phyloP scores from a whole-genome alignment of 2,888 invertebrate species.

The Aphrophora alni region DNA sequence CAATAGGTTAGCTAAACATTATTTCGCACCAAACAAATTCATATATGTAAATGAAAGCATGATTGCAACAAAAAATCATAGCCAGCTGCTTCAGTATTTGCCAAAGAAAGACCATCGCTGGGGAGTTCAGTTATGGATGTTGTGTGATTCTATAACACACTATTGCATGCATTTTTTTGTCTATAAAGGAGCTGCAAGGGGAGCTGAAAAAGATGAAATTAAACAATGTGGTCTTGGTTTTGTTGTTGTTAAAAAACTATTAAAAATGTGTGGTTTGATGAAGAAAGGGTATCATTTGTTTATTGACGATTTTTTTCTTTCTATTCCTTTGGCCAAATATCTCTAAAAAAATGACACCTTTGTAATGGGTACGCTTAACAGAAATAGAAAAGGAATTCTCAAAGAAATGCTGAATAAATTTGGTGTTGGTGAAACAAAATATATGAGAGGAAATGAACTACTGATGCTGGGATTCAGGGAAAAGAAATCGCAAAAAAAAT shows the following conservation, averaged over 20 bases:
- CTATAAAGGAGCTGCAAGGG: background rate
- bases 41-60: background rate
- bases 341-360: background rate
- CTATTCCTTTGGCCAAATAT: background rate
- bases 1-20: background rate
- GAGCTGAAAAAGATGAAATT: background rate
- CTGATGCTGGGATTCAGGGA: background rate
- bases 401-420: background rate
- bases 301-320: background rate
- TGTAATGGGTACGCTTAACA: background rate
- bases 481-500: background rate
- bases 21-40: background rate
- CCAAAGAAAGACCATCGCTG: no score
- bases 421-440: background rate
- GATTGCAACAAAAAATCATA: background rate
- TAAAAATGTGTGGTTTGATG: background rate
- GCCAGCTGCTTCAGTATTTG: background rate
- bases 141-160: conserved; percentile 2
- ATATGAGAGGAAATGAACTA: background rate
- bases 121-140: background rate
- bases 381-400: background rate
- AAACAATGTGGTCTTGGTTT: background rate
- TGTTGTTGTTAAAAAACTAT: background rate
- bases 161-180: conserved; percentile 10
- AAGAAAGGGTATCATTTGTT: conserved; percentile 6